These are phyloP conservation scores for Diprion similis DNA, from an alignment of 1,140 invertebrate genomes.

Conservation along the genomic window DNA sequence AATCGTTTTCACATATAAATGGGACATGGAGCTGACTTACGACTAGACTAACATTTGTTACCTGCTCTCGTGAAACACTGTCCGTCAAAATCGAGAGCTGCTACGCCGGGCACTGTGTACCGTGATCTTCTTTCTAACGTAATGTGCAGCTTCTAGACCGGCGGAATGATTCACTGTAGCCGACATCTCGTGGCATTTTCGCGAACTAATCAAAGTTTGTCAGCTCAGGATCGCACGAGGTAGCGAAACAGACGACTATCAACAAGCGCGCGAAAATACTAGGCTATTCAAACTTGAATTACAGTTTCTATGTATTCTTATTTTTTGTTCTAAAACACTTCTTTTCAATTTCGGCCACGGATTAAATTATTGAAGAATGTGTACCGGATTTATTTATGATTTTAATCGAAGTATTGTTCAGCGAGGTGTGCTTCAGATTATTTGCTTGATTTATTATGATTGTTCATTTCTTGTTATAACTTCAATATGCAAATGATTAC, in stretches of 20 bases:
- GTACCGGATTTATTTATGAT: no score
- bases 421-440: background rate
- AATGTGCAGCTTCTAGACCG: no score
- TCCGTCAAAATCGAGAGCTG: constrained; percentile 28
- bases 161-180: background rate
- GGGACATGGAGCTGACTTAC: background rate
- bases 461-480: constrained; percentile 3
- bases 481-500: constrained; percentile 1
- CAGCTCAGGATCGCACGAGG: background rate
- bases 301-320: no score
- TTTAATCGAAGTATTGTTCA: no score
- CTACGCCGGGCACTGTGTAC: constrained; percentile 29
- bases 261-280: background rate
- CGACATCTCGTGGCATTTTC: background rate
- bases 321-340: no score
- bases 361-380: no score
- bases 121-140: background rate
- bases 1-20: background rate
- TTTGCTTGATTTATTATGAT: background rate
- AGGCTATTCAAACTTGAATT: background rate
- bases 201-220: background rate
- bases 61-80: constrained; percentile 28
- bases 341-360: no score
- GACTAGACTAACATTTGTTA: background rate
- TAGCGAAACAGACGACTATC: background rate